Conservation (phyloP, 1,140 invertebrate species). For the Zaprionus gabonicus region DNA sequence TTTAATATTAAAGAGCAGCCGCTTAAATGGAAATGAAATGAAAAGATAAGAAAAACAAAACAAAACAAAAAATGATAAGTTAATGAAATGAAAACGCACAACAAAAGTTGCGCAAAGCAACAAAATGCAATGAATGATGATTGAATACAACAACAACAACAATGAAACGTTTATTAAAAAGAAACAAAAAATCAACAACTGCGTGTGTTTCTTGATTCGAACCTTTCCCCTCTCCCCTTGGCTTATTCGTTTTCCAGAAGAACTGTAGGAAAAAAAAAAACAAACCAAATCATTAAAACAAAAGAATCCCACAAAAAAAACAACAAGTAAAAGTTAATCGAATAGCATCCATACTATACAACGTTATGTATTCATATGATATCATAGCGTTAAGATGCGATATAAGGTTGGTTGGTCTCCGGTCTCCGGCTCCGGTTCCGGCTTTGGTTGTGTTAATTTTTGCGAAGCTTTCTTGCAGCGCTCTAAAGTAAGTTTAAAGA, state of each 20-base stretch:
- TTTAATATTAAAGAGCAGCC: conserved; percentile 66
- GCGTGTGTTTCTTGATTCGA: conserved; percentile 60
- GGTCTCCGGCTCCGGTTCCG: not conserved
- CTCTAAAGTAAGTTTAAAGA: not conserved
- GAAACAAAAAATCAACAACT: conserved; percentile 50
- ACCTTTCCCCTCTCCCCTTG: conserved; percentile 23
- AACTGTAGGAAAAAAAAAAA: conserved; percentile 21
- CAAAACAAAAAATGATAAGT: conserved; percentile 48
- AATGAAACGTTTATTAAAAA: conserved; percentile 77
- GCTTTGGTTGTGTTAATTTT: conserved; percentile 23
- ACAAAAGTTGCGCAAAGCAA: conserved; percentile 48
- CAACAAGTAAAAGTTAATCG: not conserved
- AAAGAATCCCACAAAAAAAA: not conserved
- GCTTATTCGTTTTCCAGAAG: conserved; percentile 33
- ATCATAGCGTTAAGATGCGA: not conserved
- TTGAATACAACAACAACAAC: conserved; percentile 54
- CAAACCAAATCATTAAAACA: not conserved
- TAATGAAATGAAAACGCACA: conserved; percentile 26
- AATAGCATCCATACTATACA: not conserved
- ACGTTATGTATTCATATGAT: not conserved
- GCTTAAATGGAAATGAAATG: conserved; percentile 40
- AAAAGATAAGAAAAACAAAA: conserved; percentile 49
- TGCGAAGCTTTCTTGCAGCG: conserved; percentile 22
- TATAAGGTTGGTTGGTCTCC: conserved; percentile 39
- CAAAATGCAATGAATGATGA: conserved; percentile 66